Base-by-base conservation (phyloP, 2,888 invertebrate genomes). In the Eulithis prunata region DNA sequence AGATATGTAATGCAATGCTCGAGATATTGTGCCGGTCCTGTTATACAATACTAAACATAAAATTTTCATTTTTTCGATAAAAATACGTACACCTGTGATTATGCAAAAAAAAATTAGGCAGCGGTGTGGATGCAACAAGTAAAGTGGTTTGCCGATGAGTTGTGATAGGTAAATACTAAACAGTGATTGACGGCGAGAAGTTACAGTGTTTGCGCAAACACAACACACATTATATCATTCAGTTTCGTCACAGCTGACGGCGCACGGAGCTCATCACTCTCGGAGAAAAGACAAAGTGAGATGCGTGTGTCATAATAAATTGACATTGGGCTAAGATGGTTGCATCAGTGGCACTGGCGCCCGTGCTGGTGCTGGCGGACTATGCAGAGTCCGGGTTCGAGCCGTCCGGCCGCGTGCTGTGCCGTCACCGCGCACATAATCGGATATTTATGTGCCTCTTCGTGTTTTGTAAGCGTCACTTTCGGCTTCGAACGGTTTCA, bases 401-500 rank as follows among this genome's bases (percentile, higher is more conserved):
- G 71, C 70, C 58, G 62, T 65, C 69, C 65, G 59, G 47, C 73
- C 70, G 68, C 32, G 11, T 49, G 49, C 21, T 21, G 49, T 49
- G 49, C 49, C 72, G 63, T 70, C 77, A 71, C 68, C 75, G 73
- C 72, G 72, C 69, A 77, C 74, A 80, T 83, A 84, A 83, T 83
- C 80, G 70, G 77, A 79, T 82, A 82, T 84, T 85, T 85, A 84
- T 84, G 79, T 80, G 76, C 71, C 74, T 84, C 83, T 84, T 84
- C 82, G 75, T 73, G 78, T 73, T 87, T 87, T 85, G 83, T 84
- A 85, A 88, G 81, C 81, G 73, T 82, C 81, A 86, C 85, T 89
- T 88, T 90, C 86, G 85, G 85, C 81, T 78, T 83, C 79, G 75
- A 82, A 82, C 84, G 85, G 86, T 91, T 91, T 91, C 91, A 89